These are phyloP conservation scores for Trichomalopsis sarcophagae DNA, from an alignment of 1,140 invertebrate genomes.

Conservation along the genomic window DNA sequence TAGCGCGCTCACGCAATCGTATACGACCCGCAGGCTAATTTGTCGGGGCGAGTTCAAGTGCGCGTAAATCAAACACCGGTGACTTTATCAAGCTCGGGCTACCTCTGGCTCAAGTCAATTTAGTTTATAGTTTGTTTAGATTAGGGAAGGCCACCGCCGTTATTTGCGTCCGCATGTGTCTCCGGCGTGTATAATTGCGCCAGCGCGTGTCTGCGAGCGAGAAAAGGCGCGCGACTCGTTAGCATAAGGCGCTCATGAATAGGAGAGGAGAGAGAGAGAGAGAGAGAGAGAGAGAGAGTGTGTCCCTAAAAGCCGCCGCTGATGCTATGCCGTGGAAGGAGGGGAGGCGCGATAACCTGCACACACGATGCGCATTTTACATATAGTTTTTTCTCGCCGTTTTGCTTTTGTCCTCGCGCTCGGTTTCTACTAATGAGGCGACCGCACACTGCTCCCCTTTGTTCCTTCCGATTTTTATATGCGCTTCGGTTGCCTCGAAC, in stretches of 20 bases:
- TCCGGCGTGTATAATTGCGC: neutral
- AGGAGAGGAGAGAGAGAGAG: neutral
- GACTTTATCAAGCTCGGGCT: too few relatives aligned
- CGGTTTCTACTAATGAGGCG: conserved; percentile 36
- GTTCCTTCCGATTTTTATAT: conserved; percentile 23
- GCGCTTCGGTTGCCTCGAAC: conserved; percentile 9
- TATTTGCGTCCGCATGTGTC: conserved; percentile 10
- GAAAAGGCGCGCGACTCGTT: conserved; percentile 9
- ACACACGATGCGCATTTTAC: conserved; percentile 14
- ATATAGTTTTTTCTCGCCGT: conserved; percentile 2
- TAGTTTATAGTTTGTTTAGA: conserved; percentile 21
- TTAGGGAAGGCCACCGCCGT: neutral
- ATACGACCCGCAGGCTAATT: conserved; percentile 1
- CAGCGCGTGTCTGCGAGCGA: neutral
- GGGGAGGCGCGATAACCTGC: conserved; percentile 23
- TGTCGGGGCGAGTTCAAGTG: neutral
- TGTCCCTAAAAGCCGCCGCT: neutral
- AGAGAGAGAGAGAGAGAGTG: too few relatives aligned
- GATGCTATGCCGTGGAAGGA: too few relatives aligned
- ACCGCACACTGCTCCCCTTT: conserved; percentile 20
- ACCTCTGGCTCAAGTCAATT: conserved; percentile 24
- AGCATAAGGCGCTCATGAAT: conserved; percentile 31
- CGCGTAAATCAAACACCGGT: conserved; percentile 5
- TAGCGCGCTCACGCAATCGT: neutral
- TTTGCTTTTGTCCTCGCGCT: neutral